These are phyloP conservation scores for Lordiphosa collinella DNA, from an alignment of 1,140 invertebrate species.

Conservation along the genomic window DNA sequence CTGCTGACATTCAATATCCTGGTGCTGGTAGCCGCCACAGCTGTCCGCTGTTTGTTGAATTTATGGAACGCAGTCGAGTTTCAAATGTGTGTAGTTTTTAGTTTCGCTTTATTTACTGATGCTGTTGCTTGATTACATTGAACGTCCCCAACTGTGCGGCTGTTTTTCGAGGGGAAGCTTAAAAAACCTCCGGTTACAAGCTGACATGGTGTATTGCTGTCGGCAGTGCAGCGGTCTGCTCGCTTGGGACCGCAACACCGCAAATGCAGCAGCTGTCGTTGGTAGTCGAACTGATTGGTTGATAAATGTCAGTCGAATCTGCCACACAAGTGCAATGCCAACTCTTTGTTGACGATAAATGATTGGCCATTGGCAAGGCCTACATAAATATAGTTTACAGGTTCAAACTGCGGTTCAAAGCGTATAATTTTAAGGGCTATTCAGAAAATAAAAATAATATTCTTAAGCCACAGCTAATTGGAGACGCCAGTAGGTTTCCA, in stretches of 20 bases:
- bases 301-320: slow-evolving; percentile 26
- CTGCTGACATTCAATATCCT: slow-evolving; percentile 19
- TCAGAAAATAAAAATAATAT: no score
- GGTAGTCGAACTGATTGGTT: slow-evolving; percentile 9
- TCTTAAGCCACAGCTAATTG: no score
- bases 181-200: slow-evolving; percentile 28
- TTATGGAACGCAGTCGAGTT: slow-evolving; percentile 26
- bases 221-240: slow-evolving; percentile 25
- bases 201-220: slow-evolving; percentile 13
- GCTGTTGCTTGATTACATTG: slow-evolving; percentile 6
- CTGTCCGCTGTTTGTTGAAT: slow-evolving; percentile 11
- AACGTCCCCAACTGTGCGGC: slow-evolving; percentile 17
- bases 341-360: no score
- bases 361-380: no score
- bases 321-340: slow-evolving; percentile 18
- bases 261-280: slow-evolving; percentile 1
- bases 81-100: slow-evolving; percentile 12
- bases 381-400: no score
- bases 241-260: no score
- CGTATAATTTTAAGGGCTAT: no score
- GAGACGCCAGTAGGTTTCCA: no score
- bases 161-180: slow-evolving; percentile 7
- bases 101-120: slow-evolving; percentile 32
- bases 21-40: slow-evolving; percentile 3
- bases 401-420: no score